Evolutionary conservation across 2,888 invertebrate species (phyloP), one percentile per base, ranked within the genome.

Genomic region (Patella depressa): DNA sequence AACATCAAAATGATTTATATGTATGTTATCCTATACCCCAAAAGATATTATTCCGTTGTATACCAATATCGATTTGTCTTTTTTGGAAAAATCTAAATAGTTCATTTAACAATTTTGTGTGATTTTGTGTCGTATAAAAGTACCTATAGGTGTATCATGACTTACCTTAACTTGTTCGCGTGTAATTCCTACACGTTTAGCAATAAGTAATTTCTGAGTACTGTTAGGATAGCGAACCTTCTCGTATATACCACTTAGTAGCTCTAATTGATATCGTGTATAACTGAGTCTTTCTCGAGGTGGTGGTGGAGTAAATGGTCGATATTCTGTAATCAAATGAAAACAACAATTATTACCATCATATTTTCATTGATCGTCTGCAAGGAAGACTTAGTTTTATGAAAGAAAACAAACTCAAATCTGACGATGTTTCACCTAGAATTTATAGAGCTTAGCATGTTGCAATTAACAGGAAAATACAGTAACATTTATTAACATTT

Each of bases 141-240:
- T 34, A 4, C 4, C 34, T 34, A 34, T 34, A 34, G 3, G 34
- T 34, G 34, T 34, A 34, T 7, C 1, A 45, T 55, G 54, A 76
- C 83, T 80, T 77, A 91, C 90, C 87, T 90, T 90, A 72, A 90
- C 90, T 79, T 91, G 91, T 73, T 90, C 90, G 54, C 90, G 80
- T 3, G 88, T 89, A 59, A 91, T 90, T 53, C 90, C 91, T 0
- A 91, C 87, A 5, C 90, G 82, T 78, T 89, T 89, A 29, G 90
- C 90, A 15, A 91, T 89, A 59, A 90, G 86, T 74, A 88, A 89
- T 85, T 91, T 91, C 84, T 91, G 91, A 53, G 87, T 87, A 53
- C 87, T 88, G 86, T 91, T 91, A 7, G 91, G 91, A 79, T 91
- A 91, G 29, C 88, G 84, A 72, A 90, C 87, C 53, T 86, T 81